Conservation (phyloP, 2,888 invertebrate species). For the Xestia rhomboidea region DNA sequence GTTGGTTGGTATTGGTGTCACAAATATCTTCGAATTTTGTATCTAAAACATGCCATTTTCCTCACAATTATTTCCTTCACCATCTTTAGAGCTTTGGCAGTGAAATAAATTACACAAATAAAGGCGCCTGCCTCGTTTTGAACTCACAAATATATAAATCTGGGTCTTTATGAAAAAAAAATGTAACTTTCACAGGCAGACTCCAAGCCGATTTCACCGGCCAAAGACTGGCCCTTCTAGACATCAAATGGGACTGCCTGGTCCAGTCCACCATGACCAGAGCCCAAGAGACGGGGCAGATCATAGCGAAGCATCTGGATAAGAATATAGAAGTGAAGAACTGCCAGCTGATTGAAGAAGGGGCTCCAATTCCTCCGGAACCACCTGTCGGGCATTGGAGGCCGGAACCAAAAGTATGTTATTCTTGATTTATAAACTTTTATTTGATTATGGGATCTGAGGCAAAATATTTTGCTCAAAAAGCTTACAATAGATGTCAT, state of each 20-base stretch:
- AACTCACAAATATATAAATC: neutral
- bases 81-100: no score
- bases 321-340: constrained; percentile 90
- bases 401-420: constrained; percentile 92
- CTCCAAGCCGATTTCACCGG: constrained; percentile 97
- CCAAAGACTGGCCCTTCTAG: constrained; percentile 93
- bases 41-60: neutral
- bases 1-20: neutral
- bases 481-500: neutral
- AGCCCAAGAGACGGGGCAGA: constrained; percentile 97
- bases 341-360: constrained; percentile 96
- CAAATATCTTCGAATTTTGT: neutral
- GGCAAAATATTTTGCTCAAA: neutral
- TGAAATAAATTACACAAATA: no score
- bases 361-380: constrained; percentile 98
- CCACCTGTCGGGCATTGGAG: constrained; percentile 97
- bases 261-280: constrained; percentile 98
- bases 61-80: neutral
- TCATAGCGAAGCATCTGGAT: constrained; percentile 94
- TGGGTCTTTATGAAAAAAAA: neutral
- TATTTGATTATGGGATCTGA: neutral
- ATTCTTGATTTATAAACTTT: neutral
- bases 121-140: neutral
- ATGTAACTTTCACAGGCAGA: constrained; percentile 90
- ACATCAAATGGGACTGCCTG: constrained; percentile 94